A percentile compares a stretch with the other conserved stretches of the same genome.
phyloP scores from a whole-genome alignment of 2,888 invertebrate species.

The Mesopsocus fuscifrons region DNA sequence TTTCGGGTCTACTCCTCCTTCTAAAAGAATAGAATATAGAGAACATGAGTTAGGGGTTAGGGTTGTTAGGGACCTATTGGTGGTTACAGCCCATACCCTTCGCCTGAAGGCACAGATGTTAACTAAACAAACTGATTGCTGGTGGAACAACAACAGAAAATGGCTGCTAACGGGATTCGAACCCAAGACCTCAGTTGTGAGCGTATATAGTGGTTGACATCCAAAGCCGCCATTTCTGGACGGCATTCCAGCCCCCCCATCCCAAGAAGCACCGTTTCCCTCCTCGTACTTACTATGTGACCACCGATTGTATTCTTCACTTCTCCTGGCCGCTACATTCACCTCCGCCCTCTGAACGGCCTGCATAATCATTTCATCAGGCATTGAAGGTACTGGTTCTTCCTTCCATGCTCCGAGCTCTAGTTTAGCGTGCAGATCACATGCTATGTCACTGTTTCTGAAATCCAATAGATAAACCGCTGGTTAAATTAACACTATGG shows the following conservation, averaged over 20 bases:
- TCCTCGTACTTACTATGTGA: conserved; percentile 46
- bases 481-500: neutral
- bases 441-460: conserved; percentile 52
- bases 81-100: no score
- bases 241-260: no score
- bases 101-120: no score
- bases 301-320: conserved; percentile 68
- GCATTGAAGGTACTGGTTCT: conserved; percentile 36
- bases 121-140: no score
- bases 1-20: conserved; percentile 65
- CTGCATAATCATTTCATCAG: conserved; percentile 47
- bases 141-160: no score
- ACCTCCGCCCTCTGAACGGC: conserved; percentile 64
- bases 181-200: no score
- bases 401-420: conserved; percentile 48
- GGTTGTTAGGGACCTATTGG: no score
- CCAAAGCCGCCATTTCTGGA: no score
- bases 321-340: conserved; percentile 51
- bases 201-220: no score
- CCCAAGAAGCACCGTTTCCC: no score
- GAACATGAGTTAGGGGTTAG: neutral
- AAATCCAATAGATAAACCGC: conserved; percentile 8
- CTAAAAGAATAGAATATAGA: conserved; percentile 27
- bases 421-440: conserved; percentile 47
- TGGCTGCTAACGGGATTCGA: no score